Base-by-base conservation (phyloP, 2,797 vertebrate species). In the Salarias fasciatus region DNA sequence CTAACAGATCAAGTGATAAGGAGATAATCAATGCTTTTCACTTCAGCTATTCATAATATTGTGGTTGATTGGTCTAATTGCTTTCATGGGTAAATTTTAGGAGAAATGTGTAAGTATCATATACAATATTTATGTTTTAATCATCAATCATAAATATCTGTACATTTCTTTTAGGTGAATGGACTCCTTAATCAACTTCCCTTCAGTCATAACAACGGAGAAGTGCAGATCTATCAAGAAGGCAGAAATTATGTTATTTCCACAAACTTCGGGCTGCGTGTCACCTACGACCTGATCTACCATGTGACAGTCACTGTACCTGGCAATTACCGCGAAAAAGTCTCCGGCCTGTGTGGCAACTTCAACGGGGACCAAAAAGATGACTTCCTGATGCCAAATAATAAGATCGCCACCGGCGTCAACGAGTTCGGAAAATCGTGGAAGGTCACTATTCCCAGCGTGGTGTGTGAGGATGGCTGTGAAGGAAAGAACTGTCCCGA, bases 261-360 rank as follows among this genome's bases (percentile, higher is more conserved):
- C 51, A 89, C 90, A 0, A 37, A 83, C 59, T 93, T 90, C 6
- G 91, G 90, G 10, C 87, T 95, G 18, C 8, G 10, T 1, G 73
- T 94, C 35, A 88, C 71, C n/a, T 94, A 92, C 40, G 87, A 93
- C 60, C 78, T 83, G 24, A 51, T 78, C n/a, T 91, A 88, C 63
- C 83, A 88, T 1, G 83, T 90, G 49, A 72, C 72, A 0, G 79
- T 94, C 40, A 90, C 79, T 0, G 82, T 93, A 5, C 88, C 92
- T 1, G 85, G 86, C 12, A 89, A 77, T 69, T 94, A 93, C 35
- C 72, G 8, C 3, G 53, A 28, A 11, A 87, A 86, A 60, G 84
- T 90, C 45, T 89, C 85, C 0, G 92, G 93, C 12, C 78, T 95
- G 43, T 94, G 90, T 7, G 93, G 92, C 6, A 91, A 92, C 79